Conservation (phyloP, 2,113 vertebrate species). For the Epinephelus lanceolatus region DNA sequence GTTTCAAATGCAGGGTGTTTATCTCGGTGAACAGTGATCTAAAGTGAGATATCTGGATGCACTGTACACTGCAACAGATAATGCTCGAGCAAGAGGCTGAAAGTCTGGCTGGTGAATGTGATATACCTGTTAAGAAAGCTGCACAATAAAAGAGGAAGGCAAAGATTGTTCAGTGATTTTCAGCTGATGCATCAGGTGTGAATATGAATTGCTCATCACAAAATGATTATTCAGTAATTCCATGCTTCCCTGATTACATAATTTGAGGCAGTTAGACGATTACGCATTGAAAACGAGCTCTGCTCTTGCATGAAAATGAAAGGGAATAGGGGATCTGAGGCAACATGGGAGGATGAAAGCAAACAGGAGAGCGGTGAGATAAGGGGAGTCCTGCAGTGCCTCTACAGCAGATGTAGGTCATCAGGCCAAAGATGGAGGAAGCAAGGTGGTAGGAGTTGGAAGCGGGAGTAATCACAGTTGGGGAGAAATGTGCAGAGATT, state of each 20-base stretch:
- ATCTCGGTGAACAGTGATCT: conserved; percentile 26
- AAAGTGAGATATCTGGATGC: conserved; percentile 2
- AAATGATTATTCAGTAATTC: not conserved
- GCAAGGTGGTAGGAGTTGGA: conserved; percentile 2
- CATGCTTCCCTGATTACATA: conserved; percentile 22
- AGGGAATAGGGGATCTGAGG: conserved; percentile 18
- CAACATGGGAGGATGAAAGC: conserved; percentile 37
- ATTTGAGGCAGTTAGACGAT: conserved; percentile 15
- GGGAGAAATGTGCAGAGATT: conserved; percentile 25
- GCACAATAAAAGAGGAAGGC: not conserved
- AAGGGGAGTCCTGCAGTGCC: conserved; percentile 28
- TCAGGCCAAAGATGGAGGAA: conserved; percentile 48
- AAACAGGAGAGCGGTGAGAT: conserved; percentile 35
- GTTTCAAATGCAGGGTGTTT: conserved; percentile 33
- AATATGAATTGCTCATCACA: not conserved
- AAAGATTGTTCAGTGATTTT: not conserved
- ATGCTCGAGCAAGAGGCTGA: not conserved
- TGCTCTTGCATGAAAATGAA: conserved; percentile 16
- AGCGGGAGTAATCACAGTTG: not conserved
- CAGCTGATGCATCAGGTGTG: not conserved
- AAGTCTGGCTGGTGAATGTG: not conserved
- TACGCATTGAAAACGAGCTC: not conserved
- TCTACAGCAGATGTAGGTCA: conserved; percentile 59
- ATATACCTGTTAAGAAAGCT: not conserved
- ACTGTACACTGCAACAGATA: not conserved